Evolutionary conservation across 2,797 vertebrate genomes (phyloP), one percentile per base, ranked within the genome.

Genomic region (Gymnothorax reevesii): DNA sequence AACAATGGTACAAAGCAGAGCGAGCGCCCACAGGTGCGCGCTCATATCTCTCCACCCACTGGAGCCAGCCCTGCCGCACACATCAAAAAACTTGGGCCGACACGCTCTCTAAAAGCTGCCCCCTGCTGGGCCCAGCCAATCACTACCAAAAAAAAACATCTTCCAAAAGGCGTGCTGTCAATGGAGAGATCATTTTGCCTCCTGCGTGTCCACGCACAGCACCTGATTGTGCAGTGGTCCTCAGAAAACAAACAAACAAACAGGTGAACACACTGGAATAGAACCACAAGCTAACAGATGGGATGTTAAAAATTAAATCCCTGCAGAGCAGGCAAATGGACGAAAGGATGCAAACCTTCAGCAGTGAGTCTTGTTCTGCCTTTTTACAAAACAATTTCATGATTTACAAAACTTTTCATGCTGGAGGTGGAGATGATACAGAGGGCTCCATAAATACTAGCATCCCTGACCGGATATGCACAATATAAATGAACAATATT

Each of bases 101-200:
- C 17, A 64, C 86, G 54, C 27, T 25, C 20, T n/a, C 84, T 69
- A 42, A 55, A 87, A 85, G 55, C 85, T 91, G 83, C 87, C 82
- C 83, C 89, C 88, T 66, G 85, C 88, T 89, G 84, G 86, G 86
- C 33, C 83, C 82, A 91, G 64, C 86, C 83, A 89, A 77, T 86
- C 86, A 86, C 87, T 83, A 87, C 73, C 85, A 89, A 89, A 88
- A 91, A 88, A 83, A 86, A 88, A 92, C 85, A 69, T 7, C 4
- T 69, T 2, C 7, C 64, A 25, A 6, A n/a, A 69, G 64, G n/a
- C 22, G 10, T n/a, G 90, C 88, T 86, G 88, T 9, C 10, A 83
- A 57, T 87, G 83, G 82, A 86, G 88, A 87, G 88, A 91, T 90
- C 87, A 90, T 89, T 88, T 88, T 88, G 84, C 88, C 89, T 88